Evolutionary conservation across 2,797 vertebrate genomes (phyloP).

Genomic region (Pempheris klunzingeri): DNA sequence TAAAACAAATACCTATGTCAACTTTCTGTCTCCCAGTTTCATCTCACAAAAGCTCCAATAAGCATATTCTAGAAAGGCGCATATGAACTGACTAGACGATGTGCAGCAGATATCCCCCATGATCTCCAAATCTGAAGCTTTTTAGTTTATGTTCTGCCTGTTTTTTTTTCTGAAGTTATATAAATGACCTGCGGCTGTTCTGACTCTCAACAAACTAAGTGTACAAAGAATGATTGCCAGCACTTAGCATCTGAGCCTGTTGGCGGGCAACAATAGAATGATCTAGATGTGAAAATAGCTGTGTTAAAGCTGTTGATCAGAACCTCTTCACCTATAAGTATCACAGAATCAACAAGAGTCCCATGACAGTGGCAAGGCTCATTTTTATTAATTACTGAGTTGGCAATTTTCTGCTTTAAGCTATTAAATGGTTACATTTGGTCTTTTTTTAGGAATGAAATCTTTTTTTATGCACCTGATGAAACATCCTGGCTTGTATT

Average conservation of each 20-base stretch:
- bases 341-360: conserved; percentile 61
- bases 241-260: conserved; percentile 50
- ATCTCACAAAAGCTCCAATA: background rate
- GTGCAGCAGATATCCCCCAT: conserved; percentile 18
- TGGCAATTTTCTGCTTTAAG: conserved; percentile 55
- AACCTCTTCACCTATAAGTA: conserved; percentile 52
- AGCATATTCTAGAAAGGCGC: background rate
- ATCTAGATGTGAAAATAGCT: conserved; percentile 51
- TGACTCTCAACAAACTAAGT: conserved; percentile 42
- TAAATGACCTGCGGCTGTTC: conserved; percentile 53
- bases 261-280: conserved; percentile 59
- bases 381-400: conserved; percentile 54
- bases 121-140: conserved; percentile 25
- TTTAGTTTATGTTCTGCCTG: conserved; percentile 25
- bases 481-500: conserved; percentile 58
- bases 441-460: conserved; percentile 38
- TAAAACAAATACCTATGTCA: background rate
- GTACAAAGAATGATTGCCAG: conserved; percentile 52
- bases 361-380: conserved; percentile 40
- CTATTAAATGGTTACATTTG: conserved; percentile 40
- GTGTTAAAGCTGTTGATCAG: conserved; percentile 55
- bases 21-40: background rate
- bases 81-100: conserved; percentile 9
- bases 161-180: conserved; percentile 34
- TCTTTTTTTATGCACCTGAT: conserved; percentile 59